Evolutionary conservation across 1,140 invertebrate genomes (phyloP), one percentile per base, ranked within the genome.

Genomic region (Eriosoma lanigerum): DNA sequence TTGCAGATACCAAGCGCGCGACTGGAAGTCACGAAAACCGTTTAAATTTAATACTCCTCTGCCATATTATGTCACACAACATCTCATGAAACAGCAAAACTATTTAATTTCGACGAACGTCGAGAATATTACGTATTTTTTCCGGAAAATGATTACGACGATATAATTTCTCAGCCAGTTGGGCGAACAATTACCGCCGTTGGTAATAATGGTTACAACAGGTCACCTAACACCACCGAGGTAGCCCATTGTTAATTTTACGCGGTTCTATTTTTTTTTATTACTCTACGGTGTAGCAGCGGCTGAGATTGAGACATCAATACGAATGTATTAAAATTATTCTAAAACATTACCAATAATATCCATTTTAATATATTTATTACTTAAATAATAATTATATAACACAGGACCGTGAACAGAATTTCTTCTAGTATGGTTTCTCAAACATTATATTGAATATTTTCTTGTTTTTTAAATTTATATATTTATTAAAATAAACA

Each of bases 41-140:
- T 58, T n/a, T n/a, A n/a, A 78, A 78, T 78, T 78, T 78, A 78
- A 78, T 78, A 62, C 62, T 78, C 75, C 24, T 32, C 56, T 13
- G 32, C 29, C 58, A 58, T 56, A 38, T 38, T 38, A 38, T 38
- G n/a, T n/a, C n/a, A n/a, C n/a, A n/a, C n/a, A n/a, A n/a, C n/a
- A n/a, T 62, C 56, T 62, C 38, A 3, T 10, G 46, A 24, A 21
- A 58, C 17, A 54, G n/a, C 75, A 54, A 32, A 56, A 60, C 62
- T 62, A 78, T 78, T 56, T 78, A 78, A 78, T 78, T 62, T 78
- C 21, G n/a, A n/a, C 38, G 46, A 56, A 56, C 21, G 17, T 32
- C 9, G 21, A 60, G 50, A 32, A 19, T n/a, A 26, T 44, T 76
- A 54, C 21, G 26, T 54, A 46, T 24, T 75, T 56, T 78, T 62